phyloP scores from a whole-genome alignment of 1,140 invertebrate species.

The Gonioctena quinquepunctata region DNA sequence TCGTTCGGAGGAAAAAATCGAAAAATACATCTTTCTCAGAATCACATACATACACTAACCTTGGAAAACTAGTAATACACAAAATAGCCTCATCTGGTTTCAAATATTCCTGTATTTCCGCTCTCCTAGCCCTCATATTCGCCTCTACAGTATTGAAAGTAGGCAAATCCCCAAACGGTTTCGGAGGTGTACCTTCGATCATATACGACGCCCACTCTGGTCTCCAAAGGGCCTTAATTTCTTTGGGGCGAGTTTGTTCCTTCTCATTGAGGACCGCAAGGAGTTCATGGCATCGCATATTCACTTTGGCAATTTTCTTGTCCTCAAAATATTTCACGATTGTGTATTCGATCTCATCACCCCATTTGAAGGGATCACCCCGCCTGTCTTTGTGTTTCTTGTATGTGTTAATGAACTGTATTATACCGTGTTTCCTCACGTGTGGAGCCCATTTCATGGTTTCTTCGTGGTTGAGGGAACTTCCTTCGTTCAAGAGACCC shows the following conservation, averaged over 20 bases:
- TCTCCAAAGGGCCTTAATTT: constrained; percentile 88
- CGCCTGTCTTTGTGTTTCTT: constrained; percentile 75
- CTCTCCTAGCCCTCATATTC: constrained; percentile 90
- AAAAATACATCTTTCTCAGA: too few relatives aligned
- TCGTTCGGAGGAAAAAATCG: too few relatives aligned
- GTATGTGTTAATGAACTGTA: constrained; percentile 79
- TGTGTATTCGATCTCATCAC: constrained; percentile 97
- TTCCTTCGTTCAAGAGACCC: constrained; percentile 94
- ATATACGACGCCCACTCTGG: constrained; percentile 99
- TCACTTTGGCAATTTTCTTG: constrained; percentile 80
- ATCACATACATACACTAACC: constrained; percentile 68
- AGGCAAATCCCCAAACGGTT: constrained; percentile 89
- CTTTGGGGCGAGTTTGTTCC: constrained; percentile 75
- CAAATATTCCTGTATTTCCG: constrained; percentile 82
- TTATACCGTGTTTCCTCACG: constrained; percentile 76
- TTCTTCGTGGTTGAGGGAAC: constrained; percentile 92
- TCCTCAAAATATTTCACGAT: constrained; percentile 94
- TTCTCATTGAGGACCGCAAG: constrained; percentile 81
- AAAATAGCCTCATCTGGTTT: constrained; percentile 82
- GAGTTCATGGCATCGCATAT: constrained; percentile 80
- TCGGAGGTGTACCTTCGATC: constrained; percentile 98
- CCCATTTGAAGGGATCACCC: constrained; percentile 96
- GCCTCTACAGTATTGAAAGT: constrained; percentile 97
- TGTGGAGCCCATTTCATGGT: constrained; percentile 83
- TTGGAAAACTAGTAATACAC: constrained; percentile 90